Conservation (phyloP, 2,888 invertebrate genomes). For the Odontocolon sp. region DNA sequence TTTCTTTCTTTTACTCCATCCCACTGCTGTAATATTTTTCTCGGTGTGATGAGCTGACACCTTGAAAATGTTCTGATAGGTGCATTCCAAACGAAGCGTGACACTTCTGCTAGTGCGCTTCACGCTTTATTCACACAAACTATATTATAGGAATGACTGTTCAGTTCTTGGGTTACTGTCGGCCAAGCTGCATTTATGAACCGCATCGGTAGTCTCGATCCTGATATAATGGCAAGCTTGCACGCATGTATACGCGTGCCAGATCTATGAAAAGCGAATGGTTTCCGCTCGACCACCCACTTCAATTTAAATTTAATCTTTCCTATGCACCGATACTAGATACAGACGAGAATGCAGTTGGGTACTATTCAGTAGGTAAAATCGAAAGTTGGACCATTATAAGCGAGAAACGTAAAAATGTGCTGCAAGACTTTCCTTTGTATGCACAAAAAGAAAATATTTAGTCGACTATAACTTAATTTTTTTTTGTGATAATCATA, state of each 20-base stretch:
- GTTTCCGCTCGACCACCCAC: conserved; percentile 51
- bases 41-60: background rate
- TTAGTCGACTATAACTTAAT: no score
- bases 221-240: conserved; percentile 5
- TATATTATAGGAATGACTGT: background rate
- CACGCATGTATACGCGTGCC: conserved; percentile 32
- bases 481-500: no score
- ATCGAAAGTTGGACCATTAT: conserved; percentile 2
- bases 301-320: conserved; percentile 40
- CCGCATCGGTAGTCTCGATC: conserved; percentile 7
- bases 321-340: background rate
- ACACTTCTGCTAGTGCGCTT: conserved; percentile 16
- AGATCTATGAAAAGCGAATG: conserved; percentile 32
- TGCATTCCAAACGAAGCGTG: conserved; percentile 32
- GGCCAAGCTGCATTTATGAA: conserved; percentile 8
- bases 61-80: conserved; percentile 36
- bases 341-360: background rate
- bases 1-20: background rate
- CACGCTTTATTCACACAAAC: conserved; percentile 7
- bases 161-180: conserved; percentile 10
- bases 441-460: no score
- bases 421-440: conserved; percentile 2
- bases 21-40: background rate
- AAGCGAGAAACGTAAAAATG: background rate
- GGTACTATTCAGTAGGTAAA: background rate